These are phyloP conservation scores for Argynnis bischoffii DNA, from an alignment of 2,888 invertebrate genomes.

Conservation along the genomic window DNA sequence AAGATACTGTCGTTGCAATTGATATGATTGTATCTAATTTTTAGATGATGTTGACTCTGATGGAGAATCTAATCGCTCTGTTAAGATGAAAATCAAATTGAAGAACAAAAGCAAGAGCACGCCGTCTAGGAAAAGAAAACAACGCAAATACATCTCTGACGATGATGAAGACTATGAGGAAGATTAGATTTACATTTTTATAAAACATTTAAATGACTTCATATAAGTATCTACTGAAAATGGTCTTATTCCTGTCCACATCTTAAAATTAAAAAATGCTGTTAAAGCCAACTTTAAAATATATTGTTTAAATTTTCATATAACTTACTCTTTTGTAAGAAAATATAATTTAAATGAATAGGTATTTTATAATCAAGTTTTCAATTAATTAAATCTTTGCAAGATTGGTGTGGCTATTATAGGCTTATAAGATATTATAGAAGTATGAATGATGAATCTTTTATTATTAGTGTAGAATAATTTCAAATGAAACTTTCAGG, in stretches of 20 bases:
- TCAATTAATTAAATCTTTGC: neutral
- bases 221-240: too few species aligned
- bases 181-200: conserved; percentile 58
- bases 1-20: neutral
- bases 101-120: conserved; percentile 80
- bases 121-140: conserved; percentile 81
- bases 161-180: conserved; percentile 86
- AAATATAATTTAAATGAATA: too few species aligned
- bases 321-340: too few species aligned
- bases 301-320: too few species aligned
- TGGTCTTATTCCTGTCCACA: too few species aligned
- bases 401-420: neutral
- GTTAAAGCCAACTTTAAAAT: too few species aligned
- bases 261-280: too few species aligned
- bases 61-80: conserved; percentile 82
- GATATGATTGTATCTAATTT: neutral
- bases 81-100: conserved; percentile 89
- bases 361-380: too few species aligned
- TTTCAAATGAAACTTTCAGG: conserved; percentile 14
- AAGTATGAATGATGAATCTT: conserved; percentile 34
- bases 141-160: conserved; percentile 85
- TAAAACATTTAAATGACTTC: neutral
- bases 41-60: conserved; percentile 83
- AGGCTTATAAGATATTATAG: conserved; percentile 40
- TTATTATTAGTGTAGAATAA: conserved; percentile 16